phyloP scores from a whole-genome alignment of 2,888 invertebrate species.

The Spialia ferax region DNA sequence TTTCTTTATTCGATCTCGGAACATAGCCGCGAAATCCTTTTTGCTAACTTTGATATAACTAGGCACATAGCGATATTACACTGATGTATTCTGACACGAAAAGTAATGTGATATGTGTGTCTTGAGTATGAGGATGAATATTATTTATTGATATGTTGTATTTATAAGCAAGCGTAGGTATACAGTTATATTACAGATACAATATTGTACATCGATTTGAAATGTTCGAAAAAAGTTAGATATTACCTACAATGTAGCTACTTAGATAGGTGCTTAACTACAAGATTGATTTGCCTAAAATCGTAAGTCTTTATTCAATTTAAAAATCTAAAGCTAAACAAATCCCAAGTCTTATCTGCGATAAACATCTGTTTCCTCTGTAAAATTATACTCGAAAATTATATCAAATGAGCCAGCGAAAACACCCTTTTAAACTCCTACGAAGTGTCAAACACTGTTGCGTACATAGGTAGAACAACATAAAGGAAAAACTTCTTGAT shows the following conservation, averaged over 20 bases:
- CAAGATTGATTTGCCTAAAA: no score
- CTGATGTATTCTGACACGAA: neutral
- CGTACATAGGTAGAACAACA: no score
- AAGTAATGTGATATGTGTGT: neutral
- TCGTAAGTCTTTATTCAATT: neutral
- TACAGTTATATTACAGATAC: no score
- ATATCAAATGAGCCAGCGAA: conserved; percentile 9
- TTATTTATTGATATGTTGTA: no score
- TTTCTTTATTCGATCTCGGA: conserved; percentile 68
- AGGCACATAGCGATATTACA: neutral
- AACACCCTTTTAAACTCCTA: conserved; percentile 6
- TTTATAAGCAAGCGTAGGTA: no score
- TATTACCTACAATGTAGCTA: no score
- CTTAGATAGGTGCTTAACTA: no score
- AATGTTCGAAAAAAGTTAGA: no score
- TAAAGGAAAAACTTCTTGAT: no score
- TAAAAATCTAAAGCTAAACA: neutral
- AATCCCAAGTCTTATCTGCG: neutral
- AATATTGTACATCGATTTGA: neutral
- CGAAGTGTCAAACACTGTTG: no score
- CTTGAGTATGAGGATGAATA: no score
- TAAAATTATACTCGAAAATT: neutral
- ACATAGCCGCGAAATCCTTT: conserved; percentile 63
- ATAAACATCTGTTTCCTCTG: neutral
- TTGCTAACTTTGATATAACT: conserved; percentile 58